Conservation (phyloP, 1,140 invertebrate genomes). For the Trichomalopsis sarcophagae region DNA sequence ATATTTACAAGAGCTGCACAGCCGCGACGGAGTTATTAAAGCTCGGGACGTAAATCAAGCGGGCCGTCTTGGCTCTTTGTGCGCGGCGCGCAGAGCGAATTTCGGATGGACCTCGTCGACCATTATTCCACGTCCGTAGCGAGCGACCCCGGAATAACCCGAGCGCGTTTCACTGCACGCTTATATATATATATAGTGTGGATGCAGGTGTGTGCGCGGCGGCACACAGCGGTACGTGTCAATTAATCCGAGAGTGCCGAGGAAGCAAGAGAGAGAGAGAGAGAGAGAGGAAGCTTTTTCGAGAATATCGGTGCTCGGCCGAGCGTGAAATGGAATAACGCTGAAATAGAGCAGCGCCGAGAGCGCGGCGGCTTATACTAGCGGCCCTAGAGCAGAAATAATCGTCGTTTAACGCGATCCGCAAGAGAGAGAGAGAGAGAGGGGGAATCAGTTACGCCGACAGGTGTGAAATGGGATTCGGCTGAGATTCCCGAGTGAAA, state of each 20-base stretch:
- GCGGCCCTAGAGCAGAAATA: not conserved
- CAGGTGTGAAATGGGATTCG: slow-evolving; percentile 31
- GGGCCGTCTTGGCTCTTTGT: slow-evolving; percentile 16
- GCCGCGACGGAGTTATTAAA: slow-evolving; percentile 35
- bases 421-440: too few species aligned
- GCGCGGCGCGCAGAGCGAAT: not conserved
- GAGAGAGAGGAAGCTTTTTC: slow-evolving; percentile 26
- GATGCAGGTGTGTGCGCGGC: not conserved
- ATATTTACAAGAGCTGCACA: not conserved
- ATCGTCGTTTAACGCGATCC: not conserved
- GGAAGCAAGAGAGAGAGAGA: not conserved
- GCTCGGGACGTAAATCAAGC: slow-evolving; percentile 33
- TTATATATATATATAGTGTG: too few species aligned
- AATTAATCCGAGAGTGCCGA: slow-evolving; percentile 37
- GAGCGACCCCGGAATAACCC: not conserved
- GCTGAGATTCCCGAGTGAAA: too few species aligned
- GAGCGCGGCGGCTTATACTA: not conserved
- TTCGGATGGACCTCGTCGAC: slow-evolving; percentile 12
- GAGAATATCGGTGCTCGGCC: slow-evolving; percentile 49
- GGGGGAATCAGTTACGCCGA: slow-evolving; percentile 19
- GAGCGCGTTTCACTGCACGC: not conserved
- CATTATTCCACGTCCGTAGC: slow-evolving; percentile 14
- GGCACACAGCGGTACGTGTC: not conserved
- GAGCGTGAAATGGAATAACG: slow-evolving; percentile 53
- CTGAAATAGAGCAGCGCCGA: slow-evolving; percentile 45